These are phyloP conservation scores for Ischnura elegans DNA, from an alignment of 2,888 invertebrate genomes.

Conservation along the genomic window DNA sequence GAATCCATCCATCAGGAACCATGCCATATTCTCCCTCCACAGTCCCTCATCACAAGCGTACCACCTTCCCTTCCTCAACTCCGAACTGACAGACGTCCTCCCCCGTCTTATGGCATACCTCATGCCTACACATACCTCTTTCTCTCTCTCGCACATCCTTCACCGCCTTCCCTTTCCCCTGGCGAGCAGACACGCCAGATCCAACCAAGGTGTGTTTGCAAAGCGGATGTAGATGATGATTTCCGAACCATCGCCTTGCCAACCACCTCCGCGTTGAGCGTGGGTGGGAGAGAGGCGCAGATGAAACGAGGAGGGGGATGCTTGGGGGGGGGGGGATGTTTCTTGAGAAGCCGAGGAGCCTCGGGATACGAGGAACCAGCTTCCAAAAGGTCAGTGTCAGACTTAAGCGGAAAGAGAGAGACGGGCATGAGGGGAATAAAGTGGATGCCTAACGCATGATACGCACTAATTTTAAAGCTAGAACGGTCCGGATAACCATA, in stretches of 20 bases:
- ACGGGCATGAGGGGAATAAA: neutral
- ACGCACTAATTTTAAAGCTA: too few species aligned
- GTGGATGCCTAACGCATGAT: neutral
- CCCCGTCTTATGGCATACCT: neutral
- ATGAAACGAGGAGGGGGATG: neutral
- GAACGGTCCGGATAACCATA: too few species aligned
- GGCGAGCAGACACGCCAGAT: neutral
- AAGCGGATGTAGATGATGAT: slow-evolving; percentile 38
- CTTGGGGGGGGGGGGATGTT: neutral
- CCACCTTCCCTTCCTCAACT: neutral
- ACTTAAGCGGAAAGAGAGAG: neutral
- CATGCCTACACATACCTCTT: neutral
- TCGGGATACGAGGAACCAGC: neutral
- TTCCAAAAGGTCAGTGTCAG: slow-evolving; percentile 19
- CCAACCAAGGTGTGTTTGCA: neutral
- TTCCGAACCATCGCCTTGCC: neutral
- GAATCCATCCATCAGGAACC: neutral
- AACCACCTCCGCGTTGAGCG: neutral
- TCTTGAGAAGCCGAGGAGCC: neutral
- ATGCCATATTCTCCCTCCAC: neutral
- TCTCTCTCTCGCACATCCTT: neutral
- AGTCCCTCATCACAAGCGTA: neutral
- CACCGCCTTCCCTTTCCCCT: neutral
- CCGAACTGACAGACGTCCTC: slow-evolving; percentile 5
- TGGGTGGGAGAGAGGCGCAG: neutral